These are phyloP conservation scores for Arremon brunneinucha DNA, from an alignment of 2,797 vertebrate species.

Conservation along the genomic window DNA sequence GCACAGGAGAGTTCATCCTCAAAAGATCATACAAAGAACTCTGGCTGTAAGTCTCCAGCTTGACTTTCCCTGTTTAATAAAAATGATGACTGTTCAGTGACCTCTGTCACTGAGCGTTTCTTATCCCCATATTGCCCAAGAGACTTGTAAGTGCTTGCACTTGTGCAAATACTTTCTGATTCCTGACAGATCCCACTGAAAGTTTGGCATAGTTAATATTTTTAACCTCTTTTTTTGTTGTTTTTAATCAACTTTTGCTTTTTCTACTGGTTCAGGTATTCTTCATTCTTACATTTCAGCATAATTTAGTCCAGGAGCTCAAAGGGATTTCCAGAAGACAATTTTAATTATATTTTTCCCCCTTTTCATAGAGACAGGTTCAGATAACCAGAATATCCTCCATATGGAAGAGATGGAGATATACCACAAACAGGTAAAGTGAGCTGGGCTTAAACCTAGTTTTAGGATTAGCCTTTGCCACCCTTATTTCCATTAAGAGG, in stretches of 20 bases:
- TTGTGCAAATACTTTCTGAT: constrained; percentile 27
- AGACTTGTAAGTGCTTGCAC: constrained; percentile 19
- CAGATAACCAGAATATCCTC: neutral
- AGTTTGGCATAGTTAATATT: neutral
- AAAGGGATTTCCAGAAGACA: neutral
- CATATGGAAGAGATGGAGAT: neutral
- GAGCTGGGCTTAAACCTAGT: neutral
- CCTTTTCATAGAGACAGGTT: neutral
- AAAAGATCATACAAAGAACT: neutral
- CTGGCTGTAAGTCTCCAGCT: neutral
- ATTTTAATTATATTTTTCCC: neutral
- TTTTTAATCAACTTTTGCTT: neutral
- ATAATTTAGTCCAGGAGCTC: neutral
- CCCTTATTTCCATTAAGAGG: neutral
- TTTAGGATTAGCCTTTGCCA: constrained; percentile 3
- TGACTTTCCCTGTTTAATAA: neutral
- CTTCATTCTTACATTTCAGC: neutral
- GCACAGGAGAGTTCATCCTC: neutral
- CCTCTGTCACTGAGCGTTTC: neutral
- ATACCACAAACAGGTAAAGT: neutral
- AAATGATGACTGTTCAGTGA: neutral
- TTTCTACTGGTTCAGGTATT: neutral
- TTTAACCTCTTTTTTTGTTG: neutral
- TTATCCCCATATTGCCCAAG: neutral
- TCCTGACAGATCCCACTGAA: neutral